Base-by-base conservation (phyloP, 2,888 invertebrate species). In the Linnaemya vulpina region DNA sequence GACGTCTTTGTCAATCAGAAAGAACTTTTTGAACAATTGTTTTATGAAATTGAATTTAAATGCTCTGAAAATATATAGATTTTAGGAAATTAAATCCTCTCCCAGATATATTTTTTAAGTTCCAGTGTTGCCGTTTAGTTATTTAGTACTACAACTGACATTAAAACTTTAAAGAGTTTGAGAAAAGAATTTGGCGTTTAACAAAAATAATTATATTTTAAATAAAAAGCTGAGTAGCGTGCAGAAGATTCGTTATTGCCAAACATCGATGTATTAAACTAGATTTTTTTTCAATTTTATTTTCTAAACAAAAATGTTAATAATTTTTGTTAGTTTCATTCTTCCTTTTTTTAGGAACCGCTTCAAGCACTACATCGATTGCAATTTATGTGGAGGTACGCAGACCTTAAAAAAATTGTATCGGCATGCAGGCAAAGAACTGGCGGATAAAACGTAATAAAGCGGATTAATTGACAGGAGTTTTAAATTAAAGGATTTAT, bases 401-500 rank as follows among this genome's bases (percentile, higher is more conserved):
- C 74, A 73, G 58, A 71, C 22, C 70, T 81, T 22, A 74, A 81
- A 81, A 51, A 76, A 65, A 46, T 7, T 58, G 20, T 74, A n/a
- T n/a, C 60, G 51, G 67, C 65, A 74, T 63, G 70, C 35, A 76
- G 51, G 60, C 35, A 30, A 71, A 67, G 22, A 53, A 58, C 8
- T 22, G 65, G 20, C 22, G 4, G n/a, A 46, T 63, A 75, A 85
- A 85, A 79, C 62, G 65, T 75, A 82, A 82, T 79, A 85, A 85
- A 85, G 55, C 79, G 38, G 85, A 82, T 78, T 85, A 85, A 85
- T 82, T 85, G 85, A 85, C 85, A 85, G 70, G 82, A 82, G 85
- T 85, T 85, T 85, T 85, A 82, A 82, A 85, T 85, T 85, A 82
- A 82, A 85, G 82, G 82, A 82, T 82, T 85, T 85, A 82, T 82